Base-by-base conservation (phyloP, 1,140 invertebrate genomes). In the Acromyrmex echinatior region DNA sequence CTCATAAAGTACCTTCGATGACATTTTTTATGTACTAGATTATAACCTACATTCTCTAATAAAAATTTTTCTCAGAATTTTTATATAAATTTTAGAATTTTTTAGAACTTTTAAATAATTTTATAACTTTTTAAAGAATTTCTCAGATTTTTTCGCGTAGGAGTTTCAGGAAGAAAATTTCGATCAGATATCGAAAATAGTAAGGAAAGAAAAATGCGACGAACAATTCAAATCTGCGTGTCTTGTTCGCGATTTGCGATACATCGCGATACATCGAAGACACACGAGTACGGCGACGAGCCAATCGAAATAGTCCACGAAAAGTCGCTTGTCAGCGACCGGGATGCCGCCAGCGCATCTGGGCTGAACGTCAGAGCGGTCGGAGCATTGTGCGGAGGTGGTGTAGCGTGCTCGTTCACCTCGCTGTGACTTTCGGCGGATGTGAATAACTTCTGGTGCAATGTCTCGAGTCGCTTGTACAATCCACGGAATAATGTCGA, bases 261-360 rank as follows among this genome's bases (percentile, higher is more conserved):
- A 5, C 35, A 49, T 31, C 51, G 56, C 53, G 31, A 62, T 25
- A 35, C 6, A 25, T 25, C 45, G 68, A 71, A 14, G 2, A 1
- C 18, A 25, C 14, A 21, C 14, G 1, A 71, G 16, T 12, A n/a
- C 3, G 73, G 80, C 87, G 90, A 90, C 89, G 91, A 89, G 93
- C 95, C 93, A 95, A 95, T 95, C 77, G 86, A 53, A 87, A 88
- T 21, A 87, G 71, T 94, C 93, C 95, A 95, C 95, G 95, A 95
- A 28, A 94, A 93, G 84, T 88, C 79, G 65, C 88, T 28, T 93
- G 84, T 88, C 81, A 65, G 89, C 63, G 65, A 70, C 31, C 49
- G 80, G 25, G 51, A 62, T 60, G 63, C 79, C 45, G 58, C 35
- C 66, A 80, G 49, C 39, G 56, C 12, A 82, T 53, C 65, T 21